Conservation (phyloP, 2,113 vertebrate species). For the Apteryx owenii region DNA sequence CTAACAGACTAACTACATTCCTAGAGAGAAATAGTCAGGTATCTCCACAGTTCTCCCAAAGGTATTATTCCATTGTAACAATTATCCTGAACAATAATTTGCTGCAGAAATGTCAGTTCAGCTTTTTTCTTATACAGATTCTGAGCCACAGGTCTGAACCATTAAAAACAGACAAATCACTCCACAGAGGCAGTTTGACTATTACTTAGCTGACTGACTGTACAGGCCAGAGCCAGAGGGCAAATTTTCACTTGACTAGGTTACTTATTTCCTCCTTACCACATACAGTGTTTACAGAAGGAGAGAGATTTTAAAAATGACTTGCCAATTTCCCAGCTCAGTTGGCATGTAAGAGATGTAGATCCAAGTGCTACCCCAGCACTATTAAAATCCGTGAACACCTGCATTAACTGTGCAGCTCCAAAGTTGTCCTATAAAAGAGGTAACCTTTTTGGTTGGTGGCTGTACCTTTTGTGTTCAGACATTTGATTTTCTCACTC, state of each 20-base stretch:
- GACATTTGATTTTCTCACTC: not conserved
- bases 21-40: not conserved
- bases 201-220: constrained; percentile 10
- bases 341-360: not conserved
- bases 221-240: constrained; percentile 12
- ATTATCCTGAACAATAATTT: constrained; percentile 45
- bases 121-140: not conserved
- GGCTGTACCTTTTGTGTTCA: not conserved
- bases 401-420: not conserved
- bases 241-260: constrained; percentile 8
- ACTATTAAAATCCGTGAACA: not conserved
- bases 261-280: constrained; percentile 18
- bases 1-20: constrained; percentile 6
- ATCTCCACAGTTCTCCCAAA: not conserved
- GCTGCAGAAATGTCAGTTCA: constrained; percentile 32
- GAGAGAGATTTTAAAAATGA: not conserved
- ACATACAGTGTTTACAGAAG: not conserved
- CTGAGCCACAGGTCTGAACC: not conserved
- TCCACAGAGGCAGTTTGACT: not conserved
- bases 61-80: not conserved
- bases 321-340: not conserved
- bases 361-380: not conserved
- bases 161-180: constrained; percentile 14
- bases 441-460: not conserved
- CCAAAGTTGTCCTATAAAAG: not conserved